Percentiles rank a stretch among this genome's conserved stretches.
Evolutionary conservation across 2,113 vertebrate genomes (phyloP).

Genomic region (Pachypanchax playfairii): DNA sequence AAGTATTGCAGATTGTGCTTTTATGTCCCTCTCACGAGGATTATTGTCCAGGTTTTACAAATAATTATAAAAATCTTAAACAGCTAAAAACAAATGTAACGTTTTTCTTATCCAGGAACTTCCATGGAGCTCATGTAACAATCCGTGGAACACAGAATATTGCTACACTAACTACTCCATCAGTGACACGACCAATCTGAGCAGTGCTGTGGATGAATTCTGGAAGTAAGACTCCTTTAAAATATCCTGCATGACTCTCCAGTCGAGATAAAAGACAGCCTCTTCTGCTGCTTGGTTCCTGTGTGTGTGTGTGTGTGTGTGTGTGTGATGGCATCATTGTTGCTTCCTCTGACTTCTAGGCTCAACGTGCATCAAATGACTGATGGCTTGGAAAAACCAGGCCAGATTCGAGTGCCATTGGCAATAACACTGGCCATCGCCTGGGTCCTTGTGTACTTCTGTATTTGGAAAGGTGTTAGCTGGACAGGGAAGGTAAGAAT

Average conservation of each 20-base stretch:
- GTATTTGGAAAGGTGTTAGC: constrained; percentile 98
- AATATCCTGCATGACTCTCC: constrained; percentile 43
- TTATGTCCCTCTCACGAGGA: background rate
- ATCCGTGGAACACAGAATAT: constrained; percentile 94
- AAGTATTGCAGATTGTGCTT: constrained; percentile 72
- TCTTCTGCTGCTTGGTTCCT: constrained; percentile 45
- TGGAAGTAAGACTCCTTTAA: constrained; percentile 91
- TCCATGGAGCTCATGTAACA: constrained; percentile 95
- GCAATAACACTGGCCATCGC: constrained; percentile 96
- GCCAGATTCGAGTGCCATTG: constrained; percentile 91
- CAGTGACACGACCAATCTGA: constrained; percentile 91
- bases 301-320: background rate
- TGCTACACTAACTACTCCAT: constrained; percentile 96
- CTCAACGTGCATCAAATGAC: constrained; percentile 98
- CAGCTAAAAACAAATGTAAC: too few relatives aligned
- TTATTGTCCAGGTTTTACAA: background rate
- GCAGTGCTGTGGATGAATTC: constrained; percentile 93
- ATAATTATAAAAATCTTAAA: too few relatives aligned
- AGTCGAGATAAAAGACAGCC: constrained; percentile 38
- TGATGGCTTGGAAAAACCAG: constrained; percentile 94
- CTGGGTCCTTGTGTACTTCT: constrained; percentile 98
- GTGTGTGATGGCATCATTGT: constrained; percentile 58
- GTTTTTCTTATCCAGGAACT: constrained; percentile 79
- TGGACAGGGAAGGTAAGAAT: constrained; percentile 99
- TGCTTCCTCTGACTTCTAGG: constrained; percentile 78